Evolutionary conservation across 2,888 invertebrate genomes (phyloP).

Genomic region (Megamerina dolium): DNA sequence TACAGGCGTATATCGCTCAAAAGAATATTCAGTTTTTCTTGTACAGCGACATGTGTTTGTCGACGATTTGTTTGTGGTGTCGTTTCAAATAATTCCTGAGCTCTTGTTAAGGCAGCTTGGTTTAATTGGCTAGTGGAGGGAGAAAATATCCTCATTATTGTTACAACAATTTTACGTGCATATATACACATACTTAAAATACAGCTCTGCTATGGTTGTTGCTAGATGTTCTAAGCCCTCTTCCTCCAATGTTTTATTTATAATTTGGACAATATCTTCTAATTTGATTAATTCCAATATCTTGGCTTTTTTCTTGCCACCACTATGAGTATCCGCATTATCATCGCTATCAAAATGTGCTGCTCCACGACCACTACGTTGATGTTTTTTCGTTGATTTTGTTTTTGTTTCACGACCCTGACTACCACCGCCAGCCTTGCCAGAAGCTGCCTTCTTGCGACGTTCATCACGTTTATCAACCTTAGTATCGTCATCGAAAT

Average conservation of each 20-base stretch:
- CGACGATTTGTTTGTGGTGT: slow-evolving; percentile 67
- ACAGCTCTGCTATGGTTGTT: slow-evolving; percentile 61
- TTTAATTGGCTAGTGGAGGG: slow-evolving; percentile 55
- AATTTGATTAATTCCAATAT: slow-evolving; percentile 59
- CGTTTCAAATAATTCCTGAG: slow-evolving; percentile 69
- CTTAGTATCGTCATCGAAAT: slow-evolving; percentile 44
- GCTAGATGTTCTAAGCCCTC: slow-evolving; percentile 69
- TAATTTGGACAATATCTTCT: slow-evolving; percentile 62
- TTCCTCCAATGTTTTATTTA: slow-evolving; percentile 59
- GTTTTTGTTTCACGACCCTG: slow-evolving; percentile 95
- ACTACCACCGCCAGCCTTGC: slow-evolving; percentile 85
- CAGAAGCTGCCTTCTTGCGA: slow-evolving; percentile 77
- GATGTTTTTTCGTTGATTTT: slow-evolving; percentile 82
- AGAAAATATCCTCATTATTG: not conserved
- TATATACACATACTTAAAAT: slow-evolving; percentile 55
- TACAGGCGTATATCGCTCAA: slow-evolving; percentile 70
- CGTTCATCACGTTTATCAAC: slow-evolving; percentile 80
- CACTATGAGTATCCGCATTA: slow-evolving; percentile 56
- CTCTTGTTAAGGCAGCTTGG: slow-evolving; percentile 59
- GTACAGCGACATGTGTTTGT: slow-evolving; percentile 73
- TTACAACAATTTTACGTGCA: not conserved
- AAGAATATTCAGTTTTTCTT: slow-evolving; percentile 75
- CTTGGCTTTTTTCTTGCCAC: slow-evolving; percentile 36
- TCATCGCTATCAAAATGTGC: slow-evolving; percentile 57
- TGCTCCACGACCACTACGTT: slow-evolving; percentile 52